phyloP scores from a whole-genome alignment of 2,113 vertebrate species.

The Pao palembangensis region DNA sequence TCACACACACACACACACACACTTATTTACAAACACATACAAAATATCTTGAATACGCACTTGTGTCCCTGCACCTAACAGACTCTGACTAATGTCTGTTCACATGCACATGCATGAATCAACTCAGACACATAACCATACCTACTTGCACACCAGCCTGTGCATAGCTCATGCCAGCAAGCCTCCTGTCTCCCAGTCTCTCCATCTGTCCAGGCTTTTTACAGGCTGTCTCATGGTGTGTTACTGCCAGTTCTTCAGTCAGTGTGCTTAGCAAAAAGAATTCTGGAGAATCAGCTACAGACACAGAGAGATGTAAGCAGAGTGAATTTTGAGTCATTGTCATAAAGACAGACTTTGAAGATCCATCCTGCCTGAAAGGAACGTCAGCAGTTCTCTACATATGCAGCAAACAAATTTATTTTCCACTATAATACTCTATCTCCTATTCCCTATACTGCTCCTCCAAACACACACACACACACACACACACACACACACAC shows the following conservation, averaged over 20 bases:
- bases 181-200: constrained; percentile 77
- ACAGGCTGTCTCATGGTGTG: constrained; percentile 63
- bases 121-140: constrained; percentile 17
- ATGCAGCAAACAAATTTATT: constrained; percentile 17
- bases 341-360: constrained; percentile 38
- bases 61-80: constrained; percentile 25
- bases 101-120: constrained; percentile 15
- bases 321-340: constrained; percentile 45
- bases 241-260: constrained; percentile 70
- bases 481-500: constrained; percentile 14
- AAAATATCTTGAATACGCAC: constrained; percentile 25
- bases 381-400: constrained; percentile 36
- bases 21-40: constrained; percentile 15
- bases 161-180: constrained; percentile 71
- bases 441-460: constrained; percentile 8
- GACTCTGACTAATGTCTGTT: constrained; percentile 24
- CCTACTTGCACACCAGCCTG: constrained; percentile 68
- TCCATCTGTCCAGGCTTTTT: constrained; percentile 77
- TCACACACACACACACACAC: constrained; percentile 23
- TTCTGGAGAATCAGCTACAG: constrained; percentile 54
- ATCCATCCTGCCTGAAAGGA: constrained; percentile 28
- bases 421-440: constrained; percentile 10
- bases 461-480: constrained; percentile 23
- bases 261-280: constrained; percentile 59
- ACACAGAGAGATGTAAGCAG: constrained; percentile 49